Percentiles rank a stretch among this genome's conserved stretches.
phyloP scores from a whole-genome alignment of 2,113 vertebrate species.

The Lontra canadensis region DNA sequence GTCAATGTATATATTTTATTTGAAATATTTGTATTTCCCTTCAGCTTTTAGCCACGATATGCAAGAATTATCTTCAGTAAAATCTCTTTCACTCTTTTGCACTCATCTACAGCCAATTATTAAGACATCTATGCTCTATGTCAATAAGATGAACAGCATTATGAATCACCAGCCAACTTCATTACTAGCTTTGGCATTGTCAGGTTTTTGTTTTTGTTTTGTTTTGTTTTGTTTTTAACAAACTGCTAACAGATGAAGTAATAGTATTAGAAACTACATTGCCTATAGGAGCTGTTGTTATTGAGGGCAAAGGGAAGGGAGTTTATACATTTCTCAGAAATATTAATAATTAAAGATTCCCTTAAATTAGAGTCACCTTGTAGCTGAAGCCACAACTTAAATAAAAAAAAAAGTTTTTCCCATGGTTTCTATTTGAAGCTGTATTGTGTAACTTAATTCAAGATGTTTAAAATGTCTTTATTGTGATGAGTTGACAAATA shows the following conservation, averaged over 20 bases:
- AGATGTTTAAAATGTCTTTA: slow-evolving; percentile 55
- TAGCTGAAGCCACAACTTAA: slow-evolving; percentile 31
- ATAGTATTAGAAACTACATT: slow-evolving; percentile 60
- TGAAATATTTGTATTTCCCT: slow-evolving; percentile 39
- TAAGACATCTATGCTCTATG: slow-evolving; percentile 36
- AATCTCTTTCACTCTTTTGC: slow-evolving; percentile 22
- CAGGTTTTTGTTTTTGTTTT: not conserved
- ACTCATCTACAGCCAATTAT: slow-evolving; percentile 37
- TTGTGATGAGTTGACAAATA: slow-evolving; percentile 16
- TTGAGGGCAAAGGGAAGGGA: slow-evolving; percentile 31
- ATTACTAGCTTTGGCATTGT: slow-evolving; percentile 61
- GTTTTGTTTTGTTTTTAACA: too few relatives aligned
- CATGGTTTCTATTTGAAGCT: not conserved
- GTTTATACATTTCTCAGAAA: slow-evolving; percentile 66
- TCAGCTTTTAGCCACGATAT: not conserved
- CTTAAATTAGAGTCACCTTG: slow-evolving; percentile 62
- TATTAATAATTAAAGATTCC: slow-evolving; percentile 68
- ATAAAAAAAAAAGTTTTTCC: not conserved
- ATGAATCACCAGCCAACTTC: slow-evolving; percentile 43
- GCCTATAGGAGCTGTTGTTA: slow-evolving; percentile 1
- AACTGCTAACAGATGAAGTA: slow-evolving; percentile 58
- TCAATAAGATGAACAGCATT: slow-evolving; percentile 62
- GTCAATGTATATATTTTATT: not conserved
- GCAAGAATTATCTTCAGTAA: slow-evolving; percentile 14
- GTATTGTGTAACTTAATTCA: slow-evolving; percentile 9